Evolutionary conservation across 2,113 vertebrate species (phyloP), one percentile per base, ranked within the genome.

Genomic region (Mustelus asterias): DNA sequence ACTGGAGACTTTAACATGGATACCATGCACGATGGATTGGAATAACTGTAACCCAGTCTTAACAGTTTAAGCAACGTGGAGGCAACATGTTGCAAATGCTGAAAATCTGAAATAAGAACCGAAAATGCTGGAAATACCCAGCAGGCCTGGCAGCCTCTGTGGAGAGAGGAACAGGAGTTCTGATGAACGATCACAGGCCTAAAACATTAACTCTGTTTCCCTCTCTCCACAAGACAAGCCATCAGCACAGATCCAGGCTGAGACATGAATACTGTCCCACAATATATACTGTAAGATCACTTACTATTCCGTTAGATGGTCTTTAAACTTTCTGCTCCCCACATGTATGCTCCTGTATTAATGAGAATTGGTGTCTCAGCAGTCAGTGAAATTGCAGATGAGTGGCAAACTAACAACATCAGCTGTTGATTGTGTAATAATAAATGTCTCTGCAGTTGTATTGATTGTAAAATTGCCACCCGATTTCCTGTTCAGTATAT

Each of bases 371-470:
- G 9, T 72, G 37, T 48, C 44, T 72, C 94, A 76, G 69, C 24
- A 33, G 41, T 95, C 33, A 11, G 37, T 70, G 22, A 70, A 44
- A 67, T 33, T 67, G 16, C 63, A 41, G 33, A 18, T 10, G 18
- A 65, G 16, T 22, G 65, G 5, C 37, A 72, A 16, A 95, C 67
- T 95, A 44, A 54, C 67, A 33, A n/a, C 8, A 6, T 95, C 67
- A 33, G 33, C 67, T 72, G 7, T 24, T 94, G 93, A 94, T 95
- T 95, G 94, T 95, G 69, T 37, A 70, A 95, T 94, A 70, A 48
- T 44, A 54, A 54, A 72, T 54, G 18, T 93, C 65, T 93, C 37
- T 65, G 18, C n/a, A 93, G 89, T 18, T 92, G 13, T 92, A 92
- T 44, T 76, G 69, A 76, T 72, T 95, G 41, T 95, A 29, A 76